Conservation (phyloP, 1,140 invertebrate genomes). For the Acromyrmex heyeri region DNA sequence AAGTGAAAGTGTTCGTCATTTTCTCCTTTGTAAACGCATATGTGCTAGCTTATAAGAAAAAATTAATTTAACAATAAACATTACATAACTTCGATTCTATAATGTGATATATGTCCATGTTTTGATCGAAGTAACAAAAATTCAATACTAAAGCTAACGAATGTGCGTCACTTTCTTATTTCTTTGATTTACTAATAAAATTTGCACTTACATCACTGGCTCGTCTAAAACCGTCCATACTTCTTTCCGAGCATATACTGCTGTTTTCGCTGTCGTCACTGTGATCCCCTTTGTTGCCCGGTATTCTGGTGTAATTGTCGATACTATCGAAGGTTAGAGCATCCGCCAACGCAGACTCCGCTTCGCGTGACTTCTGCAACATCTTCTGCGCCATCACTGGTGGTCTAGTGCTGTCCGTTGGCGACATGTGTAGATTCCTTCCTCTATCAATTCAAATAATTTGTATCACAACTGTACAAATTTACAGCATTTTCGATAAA, state of each 20-base stretch:
- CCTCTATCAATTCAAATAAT: conserved; percentile 73
- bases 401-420: conserved; percentile 85
- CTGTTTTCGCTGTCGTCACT: conserved; percentile 98
- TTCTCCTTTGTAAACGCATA: background rate
- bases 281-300: conserved; percentile 89
- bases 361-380: conserved; percentile 95
- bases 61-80: conserved; percentile 7
- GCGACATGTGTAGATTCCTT: conserved; percentile 83
- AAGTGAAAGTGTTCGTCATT: background rate
- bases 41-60: conserved; percentile 15
- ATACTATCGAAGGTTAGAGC: conserved; percentile 88
- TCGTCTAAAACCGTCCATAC: conserved; percentile 93
- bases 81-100: conserved; percentile 17
- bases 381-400: conserved; percentile 93
- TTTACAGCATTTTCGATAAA: background rate
- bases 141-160: conserved; percentile 10
- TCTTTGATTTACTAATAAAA: background rate
- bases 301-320: conserved; percentile 81
- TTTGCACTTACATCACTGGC: conserved; percentile 92
- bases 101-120: conserved; percentile 10
- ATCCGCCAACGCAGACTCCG: conserved; percentile 93
- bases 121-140: conserved; percentile 28
- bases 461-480: background rate
- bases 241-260: conserved; percentile 97
- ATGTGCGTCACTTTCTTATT: background rate